Conservation (phyloP, 2,888 invertebrate genomes). For the Drosophila nr. perissopoda region DNA sequence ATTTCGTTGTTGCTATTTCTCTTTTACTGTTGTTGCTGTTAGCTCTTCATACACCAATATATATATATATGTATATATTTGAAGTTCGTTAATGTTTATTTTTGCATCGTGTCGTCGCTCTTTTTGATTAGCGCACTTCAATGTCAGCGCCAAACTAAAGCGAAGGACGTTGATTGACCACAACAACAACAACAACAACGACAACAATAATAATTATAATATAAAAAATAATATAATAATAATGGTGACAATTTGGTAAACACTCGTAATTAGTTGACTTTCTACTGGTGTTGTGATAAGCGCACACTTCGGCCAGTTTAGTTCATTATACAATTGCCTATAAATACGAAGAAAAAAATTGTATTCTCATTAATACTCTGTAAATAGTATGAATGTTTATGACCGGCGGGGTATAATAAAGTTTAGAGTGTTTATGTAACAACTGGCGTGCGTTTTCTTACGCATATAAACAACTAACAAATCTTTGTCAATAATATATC, state of each 20-base stretch:
- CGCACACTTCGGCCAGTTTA: neutral
- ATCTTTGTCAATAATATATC: neutral
- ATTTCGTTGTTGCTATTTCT: constrained; percentile 21
- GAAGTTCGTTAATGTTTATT: constrained; percentile 74
- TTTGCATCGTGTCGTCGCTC: constrained; percentile 64
- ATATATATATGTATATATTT: constrained; percentile 41
- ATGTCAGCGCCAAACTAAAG: constrained; percentile 44
- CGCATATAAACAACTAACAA: neutral
- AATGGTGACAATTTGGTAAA: constrained; percentile 3
- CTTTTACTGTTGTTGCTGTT: constrained; percentile 29
- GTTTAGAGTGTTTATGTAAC: neutral
- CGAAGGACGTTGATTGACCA: constrained; percentile 71
- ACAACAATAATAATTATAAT: constrained; percentile 5
- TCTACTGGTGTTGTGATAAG: constrained; percentile 34
- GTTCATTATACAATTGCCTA: constrained; percentile 50
- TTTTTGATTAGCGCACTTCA: constrained; percentile 69
- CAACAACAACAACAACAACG: constrained; percentile 34
- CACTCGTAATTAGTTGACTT: constrained; percentile 31
- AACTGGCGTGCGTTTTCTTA: neutral
- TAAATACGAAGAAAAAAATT: constrained; percentile 34
- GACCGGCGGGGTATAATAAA: neutral
- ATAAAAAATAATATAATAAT: constrained; percentile 1
- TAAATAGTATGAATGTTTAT: neutral
- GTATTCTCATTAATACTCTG: neutral
- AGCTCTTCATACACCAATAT: constrained; percentile 28